These are phyloP conservation scores for Salvelinus sp. DNA, from an alignment of 2,113 vertebrate genomes.

Conservation along the genomic window DNA sequence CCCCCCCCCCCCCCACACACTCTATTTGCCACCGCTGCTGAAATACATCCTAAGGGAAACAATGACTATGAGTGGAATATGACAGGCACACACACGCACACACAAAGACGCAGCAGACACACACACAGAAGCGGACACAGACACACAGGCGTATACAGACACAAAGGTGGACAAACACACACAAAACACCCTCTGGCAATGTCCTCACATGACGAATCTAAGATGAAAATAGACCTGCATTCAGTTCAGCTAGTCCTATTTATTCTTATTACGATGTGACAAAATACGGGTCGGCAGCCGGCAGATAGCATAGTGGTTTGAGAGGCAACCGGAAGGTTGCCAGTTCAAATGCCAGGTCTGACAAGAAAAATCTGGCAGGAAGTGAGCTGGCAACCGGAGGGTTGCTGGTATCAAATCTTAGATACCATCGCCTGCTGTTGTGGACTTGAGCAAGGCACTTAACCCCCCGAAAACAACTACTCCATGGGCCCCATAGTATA, in stretches of 20 bases:
- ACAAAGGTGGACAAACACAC: constrained; percentile 14
- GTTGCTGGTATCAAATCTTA: too few species aligned
- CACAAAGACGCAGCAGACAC: not conserved
- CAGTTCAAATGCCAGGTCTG: too few species aligned
- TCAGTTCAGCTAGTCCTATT: constrained; percentile 5
- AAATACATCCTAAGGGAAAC: not conserved
- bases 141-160: constrained; percentile 1
- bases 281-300: too few species aligned
- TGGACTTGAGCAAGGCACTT: too few species aligned
- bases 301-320: too few species aligned
- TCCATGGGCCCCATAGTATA: too few species aligned
- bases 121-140: not conserved
- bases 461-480: too few species aligned
- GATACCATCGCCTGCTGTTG: too few species aligned
- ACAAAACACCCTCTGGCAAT: not conserved
- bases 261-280: not conserved
- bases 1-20: not conserved
- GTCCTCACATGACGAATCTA: constrained; percentile 19
- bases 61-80: constrained; percentile 3
- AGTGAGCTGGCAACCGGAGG: too few species aligned
- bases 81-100: constrained; percentile 1
- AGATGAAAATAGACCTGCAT: constrained; percentile 18
- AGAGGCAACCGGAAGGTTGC: too few species aligned
- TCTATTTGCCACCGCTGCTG: not conserved
- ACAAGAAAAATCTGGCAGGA: too few species aligned